Percentiles rank a stretch among this genome's conserved stretches.
phyloP scores from a whole-genome alignment of 1,140 invertebrate species.

The Trissolcus basalis region DNA sequence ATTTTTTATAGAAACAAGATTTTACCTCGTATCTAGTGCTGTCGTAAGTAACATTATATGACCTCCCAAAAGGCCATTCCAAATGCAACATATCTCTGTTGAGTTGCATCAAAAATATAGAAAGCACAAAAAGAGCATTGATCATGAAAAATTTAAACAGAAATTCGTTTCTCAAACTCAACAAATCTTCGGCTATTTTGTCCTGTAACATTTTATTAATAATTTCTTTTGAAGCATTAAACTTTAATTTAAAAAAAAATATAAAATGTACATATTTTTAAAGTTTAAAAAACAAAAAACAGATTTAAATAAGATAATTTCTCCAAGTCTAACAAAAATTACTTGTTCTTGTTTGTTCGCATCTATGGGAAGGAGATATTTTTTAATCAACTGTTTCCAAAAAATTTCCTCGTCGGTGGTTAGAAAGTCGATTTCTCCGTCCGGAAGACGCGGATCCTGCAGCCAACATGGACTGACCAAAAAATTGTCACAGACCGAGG shows the following conservation, averaged over 20 bases:
- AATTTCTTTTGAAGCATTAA: no score
- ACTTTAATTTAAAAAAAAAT: neutral
- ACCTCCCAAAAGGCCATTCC: conserved; percentile 83
- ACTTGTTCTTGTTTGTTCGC: conserved; percentile 70
- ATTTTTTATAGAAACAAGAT: neutral
- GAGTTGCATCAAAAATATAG: conserved; percentile 87
- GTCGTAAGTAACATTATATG: conserved; percentile 81
- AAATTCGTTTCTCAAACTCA: conserved; percentile 82
- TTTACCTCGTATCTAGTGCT: conserved; percentile 69
- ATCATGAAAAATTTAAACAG: conserved; percentile 90
- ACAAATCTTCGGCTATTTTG: conserved; percentile 79
- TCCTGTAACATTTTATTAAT: no score
- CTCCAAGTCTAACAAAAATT: no score
- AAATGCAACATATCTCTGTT: conserved; percentile 84
- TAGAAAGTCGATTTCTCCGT: conserved; percentile 80
- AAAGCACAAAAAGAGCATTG: conserved; percentile 88
- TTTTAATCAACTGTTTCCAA: conserved; percentile 84
- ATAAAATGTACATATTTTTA: no score
- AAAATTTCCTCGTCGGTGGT: conserved; percentile 81
- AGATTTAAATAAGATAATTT: no score
- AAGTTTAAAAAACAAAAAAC: no score
- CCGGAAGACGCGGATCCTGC: conserved; percentile 80
- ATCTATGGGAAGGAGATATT: conserved; percentile 84
- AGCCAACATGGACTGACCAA: conserved; percentile 82
- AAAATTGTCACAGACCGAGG: conserved; percentile 67